Evolutionary conservation across 2,888 invertebrate species (phyloP).

Genomic region (Philereme transversata): DNA sequence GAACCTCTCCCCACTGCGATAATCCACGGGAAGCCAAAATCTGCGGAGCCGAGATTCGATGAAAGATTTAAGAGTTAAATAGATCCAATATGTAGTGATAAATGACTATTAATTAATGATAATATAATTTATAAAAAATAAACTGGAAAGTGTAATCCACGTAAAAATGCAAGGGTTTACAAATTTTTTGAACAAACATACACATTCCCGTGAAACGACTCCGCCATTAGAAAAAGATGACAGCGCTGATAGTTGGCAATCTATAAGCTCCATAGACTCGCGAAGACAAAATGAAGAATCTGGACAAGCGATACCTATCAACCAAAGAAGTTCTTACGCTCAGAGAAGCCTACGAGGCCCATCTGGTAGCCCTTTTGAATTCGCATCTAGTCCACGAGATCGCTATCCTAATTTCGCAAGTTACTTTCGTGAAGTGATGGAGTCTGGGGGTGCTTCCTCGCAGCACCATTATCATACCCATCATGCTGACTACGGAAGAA

Average conservation of each 20-base stretch:
- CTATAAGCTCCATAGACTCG: conserved; percentile 59
- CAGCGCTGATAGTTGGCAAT: conserved; percentile 77
- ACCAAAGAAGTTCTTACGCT: conserved; percentile 54
- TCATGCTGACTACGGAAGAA: conserved; percentile 57
- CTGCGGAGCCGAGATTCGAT: conserved; percentile 46
- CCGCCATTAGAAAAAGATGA: conserved; percentile 67
- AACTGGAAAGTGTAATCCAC: conserved; percentile 6
- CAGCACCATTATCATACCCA: conserved; percentile 59
- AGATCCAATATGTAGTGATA: conserved; percentile 34
- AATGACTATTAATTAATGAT: neutral
- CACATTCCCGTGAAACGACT: conserved; percentile 55
- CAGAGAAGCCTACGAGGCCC: conserved; percentile 60
- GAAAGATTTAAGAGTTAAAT: conserved; percentile 27
- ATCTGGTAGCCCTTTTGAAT: conserved; percentile 61
- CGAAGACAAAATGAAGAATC: conserved; percentile 49
- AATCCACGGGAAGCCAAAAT: conserved; percentile 8
- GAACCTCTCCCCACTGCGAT: conserved; percentile 1
- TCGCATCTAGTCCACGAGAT: conserved; percentile 74
- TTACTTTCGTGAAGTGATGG: conserved; percentile 73
- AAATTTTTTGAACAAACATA: conserved; percentile 68
- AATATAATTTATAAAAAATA: neutral
- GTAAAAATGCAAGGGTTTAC: conserved; percentile 77
- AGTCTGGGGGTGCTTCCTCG: conserved; percentile 51
- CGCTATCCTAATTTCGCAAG: conserved; percentile 75
- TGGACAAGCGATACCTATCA: conserved; percentile 61